Percentiles rank a stretch among this genome's conserved stretches.
These are phyloP conservation scores for Ramphastos sulfuratus DNA, from an alignment of 2,113 vertebrate species.

Conservation along the genomic window DNA sequence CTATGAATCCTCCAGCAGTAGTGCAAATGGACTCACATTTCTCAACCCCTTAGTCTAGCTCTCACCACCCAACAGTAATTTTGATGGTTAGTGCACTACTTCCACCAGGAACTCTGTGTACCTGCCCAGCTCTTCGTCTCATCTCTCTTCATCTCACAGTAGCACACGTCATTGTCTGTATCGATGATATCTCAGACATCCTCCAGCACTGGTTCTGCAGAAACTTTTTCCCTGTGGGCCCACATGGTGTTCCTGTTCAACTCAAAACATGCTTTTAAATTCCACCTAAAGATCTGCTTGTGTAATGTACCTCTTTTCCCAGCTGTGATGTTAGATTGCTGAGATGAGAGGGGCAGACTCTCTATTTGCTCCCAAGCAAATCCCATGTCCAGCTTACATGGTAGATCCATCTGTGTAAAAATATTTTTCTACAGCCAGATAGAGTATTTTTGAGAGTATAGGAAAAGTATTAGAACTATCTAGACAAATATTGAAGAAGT, in stretches of 20 bases:
- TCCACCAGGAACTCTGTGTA: not conserved
- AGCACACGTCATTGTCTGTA: not conserved
- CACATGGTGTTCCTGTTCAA: not conserved
- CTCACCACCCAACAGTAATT: not conserved
- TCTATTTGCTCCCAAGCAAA: not conserved
- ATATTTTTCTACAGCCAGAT: not conserved
- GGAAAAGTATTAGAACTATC: not conserved
- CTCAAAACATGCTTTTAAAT: not conserved
- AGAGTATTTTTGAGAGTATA: not conserved
- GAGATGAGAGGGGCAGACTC: not conserved
- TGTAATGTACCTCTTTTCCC: not conserved
- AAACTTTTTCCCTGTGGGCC: not conserved
- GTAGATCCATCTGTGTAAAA: not conserved
- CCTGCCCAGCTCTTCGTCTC: not conserved
- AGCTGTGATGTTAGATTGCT: not conserved
- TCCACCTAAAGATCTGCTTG: not conserved
- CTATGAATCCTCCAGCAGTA: not conserved
- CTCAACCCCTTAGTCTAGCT: not conserved
- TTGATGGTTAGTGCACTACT: not conserved
- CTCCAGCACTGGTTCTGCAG: not conserved
- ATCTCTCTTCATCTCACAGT: not conserved
- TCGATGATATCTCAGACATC: not conserved
- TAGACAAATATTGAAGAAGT: not conserved
- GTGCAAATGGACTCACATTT: fast-evolving
- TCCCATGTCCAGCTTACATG: fast-evolving